Percentiles rank a stretch among this genome's conserved stretches.
Conservation (phyloP, 2,797 vertebrate genomes). For the Anabacerthia variegaticeps region DNA sequence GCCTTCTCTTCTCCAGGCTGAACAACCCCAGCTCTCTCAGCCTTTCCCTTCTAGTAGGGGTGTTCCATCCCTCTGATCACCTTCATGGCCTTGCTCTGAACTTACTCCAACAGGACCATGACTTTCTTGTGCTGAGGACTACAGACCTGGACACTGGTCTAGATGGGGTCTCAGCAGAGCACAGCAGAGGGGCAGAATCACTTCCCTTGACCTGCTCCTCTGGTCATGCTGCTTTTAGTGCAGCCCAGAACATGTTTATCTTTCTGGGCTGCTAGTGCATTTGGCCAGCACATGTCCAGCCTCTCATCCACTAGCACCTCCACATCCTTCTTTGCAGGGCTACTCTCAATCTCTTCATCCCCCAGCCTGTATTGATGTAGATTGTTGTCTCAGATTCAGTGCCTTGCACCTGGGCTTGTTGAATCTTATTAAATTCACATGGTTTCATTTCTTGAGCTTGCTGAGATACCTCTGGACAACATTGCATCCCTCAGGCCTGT, state of each 20-base stretch:
- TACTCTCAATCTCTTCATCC: not conserved
- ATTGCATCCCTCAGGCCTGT: fast-evolving
- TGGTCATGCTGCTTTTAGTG: not conserved
- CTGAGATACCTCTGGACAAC: not conserved
- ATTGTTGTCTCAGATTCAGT: not conserved
- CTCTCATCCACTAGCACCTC: fast-evolving
- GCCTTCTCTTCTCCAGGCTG: not conserved
- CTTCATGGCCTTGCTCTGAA: not conserved
- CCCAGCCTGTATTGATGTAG: not conserved
- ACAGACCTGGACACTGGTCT: not conserved
- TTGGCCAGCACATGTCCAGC: not conserved
- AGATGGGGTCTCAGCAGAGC: not conserved
- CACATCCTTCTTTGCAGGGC: fast-evolving
- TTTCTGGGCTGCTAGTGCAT: not conserved
- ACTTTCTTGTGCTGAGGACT: not conserved
- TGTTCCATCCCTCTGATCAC: not conserved
- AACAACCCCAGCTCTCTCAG: not conserved
- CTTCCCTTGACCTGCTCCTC: fast-evolving
- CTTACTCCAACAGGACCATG: not conserved
- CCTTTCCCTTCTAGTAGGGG: not conserved
- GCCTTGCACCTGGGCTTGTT: not conserved
- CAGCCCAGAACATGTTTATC: fast-evolving
- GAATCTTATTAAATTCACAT: not conserved
- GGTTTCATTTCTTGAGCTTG: not conserved
- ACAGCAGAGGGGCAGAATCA: not conserved